Evolutionary conservation across 2,888 invertebrate species (phyloP).

Genomic region (Microplitis deprimator): DNA sequence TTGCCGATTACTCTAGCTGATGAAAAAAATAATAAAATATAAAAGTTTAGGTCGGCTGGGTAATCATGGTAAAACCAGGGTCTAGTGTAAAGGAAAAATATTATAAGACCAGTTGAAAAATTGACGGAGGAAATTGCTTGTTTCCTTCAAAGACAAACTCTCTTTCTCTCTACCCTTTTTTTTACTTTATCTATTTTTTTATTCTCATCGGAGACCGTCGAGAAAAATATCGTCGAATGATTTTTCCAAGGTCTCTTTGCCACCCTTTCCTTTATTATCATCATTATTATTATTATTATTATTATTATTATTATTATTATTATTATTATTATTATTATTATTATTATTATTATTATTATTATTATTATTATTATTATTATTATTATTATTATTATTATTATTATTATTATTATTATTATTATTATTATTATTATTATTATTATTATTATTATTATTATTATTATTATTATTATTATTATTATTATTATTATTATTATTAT

Average conservation of each 20-base stretch:
- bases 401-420: background rate
- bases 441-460: background rate
- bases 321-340: background rate
- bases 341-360: background rate
- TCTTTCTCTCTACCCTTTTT: conserved; percentile 40
- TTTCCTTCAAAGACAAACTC: conserved; percentile 28
- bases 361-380: background rate
- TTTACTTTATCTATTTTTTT: background rate
- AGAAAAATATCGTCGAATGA: conserved; percentile 24
- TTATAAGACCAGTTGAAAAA: conserved; percentile 34
- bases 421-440: background rate
- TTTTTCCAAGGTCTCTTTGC: conserved; percentile 20
- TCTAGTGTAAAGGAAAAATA: conserved; percentile 11
- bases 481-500: background rate
- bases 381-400: background rate
- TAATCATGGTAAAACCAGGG: conserved; percentile 32
- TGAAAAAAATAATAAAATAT: conserved; percentile 12
- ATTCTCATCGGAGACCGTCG: background rate
- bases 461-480: background rate
- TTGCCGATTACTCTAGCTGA: background rate
- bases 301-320: background rate
- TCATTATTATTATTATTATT: background rate
- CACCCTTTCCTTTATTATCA: background rate
- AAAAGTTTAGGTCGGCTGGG: conserved; percentile 4
- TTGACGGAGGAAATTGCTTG: conserved; percentile 42